Base-by-base conservation (phyloP, 1,140 invertebrate genomes). In the Conus ventricosus region DNA sequence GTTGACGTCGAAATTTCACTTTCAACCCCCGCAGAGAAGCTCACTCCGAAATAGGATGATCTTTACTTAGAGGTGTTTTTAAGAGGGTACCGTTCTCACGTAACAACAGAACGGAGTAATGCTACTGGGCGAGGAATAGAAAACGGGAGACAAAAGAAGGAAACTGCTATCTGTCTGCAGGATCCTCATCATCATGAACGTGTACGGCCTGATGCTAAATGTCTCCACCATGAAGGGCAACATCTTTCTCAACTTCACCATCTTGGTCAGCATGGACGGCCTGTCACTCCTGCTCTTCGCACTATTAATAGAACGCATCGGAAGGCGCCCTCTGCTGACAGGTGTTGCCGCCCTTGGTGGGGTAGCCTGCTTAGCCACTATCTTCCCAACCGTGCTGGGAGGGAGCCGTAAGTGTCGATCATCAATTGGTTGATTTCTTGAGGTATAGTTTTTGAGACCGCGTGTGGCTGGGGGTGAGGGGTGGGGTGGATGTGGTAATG, bases 191-290 rank as follows among this genome's bases (percentile, higher is more conserved):
- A 96, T 96, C 53, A 97, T 97, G 91, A 96, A 89, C 20, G 90
- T 91, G 23, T 93, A 96, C 97, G 93, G 97, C 96, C 94, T 97
- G 96, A 97, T 95, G 91, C 93, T 93, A 89, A 90, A 92, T 84
- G 89, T 89, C 6, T 91, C 90, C 20, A 90, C 90, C 60, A 88
- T 94, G 20, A 90, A 89, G n/a, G 89, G 93, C 51, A 87, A 90
- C 89, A 84, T 94, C 88, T 95, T 95, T 89, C 78, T 92, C n/a
- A 94, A 93, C 89, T 92, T 91, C 84, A 53, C 89, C 15, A 76
- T 94, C 4, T 85, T 82, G n/a, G 97, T 97, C 4, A 93, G 96
- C 5, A 97, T 98, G 5, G 97, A 98, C 95, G 95, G 97, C 88
- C 97, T 97, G 0, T 97, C 96, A 4, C 97, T 97, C 92, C 95